Percentiles rank a stretch among this genome's conserved stretches.
These are phyloP conservation scores for Musca vetustissima DNA, from an alignment of 1,140 invertebrate genomes.

Conservation along the genomic window DNA sequence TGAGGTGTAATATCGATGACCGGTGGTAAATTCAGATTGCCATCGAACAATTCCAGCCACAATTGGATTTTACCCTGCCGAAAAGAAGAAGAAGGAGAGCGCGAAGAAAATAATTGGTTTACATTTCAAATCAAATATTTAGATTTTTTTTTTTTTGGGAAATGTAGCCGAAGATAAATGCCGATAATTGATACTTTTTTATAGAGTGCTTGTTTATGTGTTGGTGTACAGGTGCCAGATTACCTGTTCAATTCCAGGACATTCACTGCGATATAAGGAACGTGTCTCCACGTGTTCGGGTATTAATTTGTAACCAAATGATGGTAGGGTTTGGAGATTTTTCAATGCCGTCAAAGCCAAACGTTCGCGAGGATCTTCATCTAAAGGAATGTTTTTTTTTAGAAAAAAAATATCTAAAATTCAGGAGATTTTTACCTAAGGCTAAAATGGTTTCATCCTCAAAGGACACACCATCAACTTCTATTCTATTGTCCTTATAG, in stretches of 20 bases:
- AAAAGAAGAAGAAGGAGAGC: neutral
- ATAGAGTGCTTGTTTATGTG: neutral
- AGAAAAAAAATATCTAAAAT: neutral
- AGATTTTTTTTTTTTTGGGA: neutral
- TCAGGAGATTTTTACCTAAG: constrained; percentile 11
- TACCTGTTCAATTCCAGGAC: constrained; percentile 82
- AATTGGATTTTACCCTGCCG: constrained; percentile 81
- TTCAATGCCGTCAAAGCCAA: constrained; percentile 71
- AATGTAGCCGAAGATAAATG: no score
- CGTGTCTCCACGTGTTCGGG: constrained; percentile 89
- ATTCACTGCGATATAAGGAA: constrained; percentile 72
- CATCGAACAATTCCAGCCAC: constrained; percentile 86
- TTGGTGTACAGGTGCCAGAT: neutral
- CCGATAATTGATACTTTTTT: constrained; percentile 1
- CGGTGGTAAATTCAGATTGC: constrained; percentile 62
- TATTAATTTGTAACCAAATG: constrained; percentile 76
- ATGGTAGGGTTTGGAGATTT: constrained; percentile 71
- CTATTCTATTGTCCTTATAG: constrained; percentile 46
- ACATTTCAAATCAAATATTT: neutral
- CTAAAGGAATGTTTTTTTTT: constrained; percentile 35
- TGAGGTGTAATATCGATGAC: constrained; percentile 77
- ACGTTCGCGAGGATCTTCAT: constrained; percentile 63
- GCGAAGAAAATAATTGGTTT: no score
- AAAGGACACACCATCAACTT: constrained; percentile 45
- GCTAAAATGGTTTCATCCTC: constrained; percentile 44